Conservation (phyloP, 2,797 vertebrate genomes). For the Enteromius afrohamiltoni region DNA sequence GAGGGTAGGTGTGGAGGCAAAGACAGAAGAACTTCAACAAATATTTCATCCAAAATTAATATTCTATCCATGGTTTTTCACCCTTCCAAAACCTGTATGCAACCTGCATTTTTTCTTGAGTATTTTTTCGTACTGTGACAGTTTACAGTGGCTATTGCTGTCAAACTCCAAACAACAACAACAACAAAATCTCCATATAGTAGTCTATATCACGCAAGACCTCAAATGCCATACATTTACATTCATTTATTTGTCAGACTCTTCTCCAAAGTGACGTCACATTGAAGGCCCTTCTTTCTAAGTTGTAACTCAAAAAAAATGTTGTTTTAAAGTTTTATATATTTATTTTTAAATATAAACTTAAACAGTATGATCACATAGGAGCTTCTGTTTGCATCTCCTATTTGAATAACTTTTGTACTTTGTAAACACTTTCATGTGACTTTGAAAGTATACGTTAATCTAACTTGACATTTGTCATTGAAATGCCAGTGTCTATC, state of each 20-base stretch:
- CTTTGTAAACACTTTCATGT: background rate
- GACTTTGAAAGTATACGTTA: background rate
- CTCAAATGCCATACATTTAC: background rate
- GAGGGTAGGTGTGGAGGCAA: background rate
- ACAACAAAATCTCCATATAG: conserved; percentile 12
- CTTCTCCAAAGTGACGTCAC: background rate
- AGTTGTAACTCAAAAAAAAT: background rate
- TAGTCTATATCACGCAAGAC: background rate
- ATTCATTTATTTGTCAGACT: background rate
- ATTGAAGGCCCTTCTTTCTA: background rate
- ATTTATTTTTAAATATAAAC: background rate
- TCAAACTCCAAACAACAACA: background rate
- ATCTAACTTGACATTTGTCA: background rate
- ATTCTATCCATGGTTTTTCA: background rate
- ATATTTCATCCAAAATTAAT: conserved; percentile 7
- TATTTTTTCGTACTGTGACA: background rate
- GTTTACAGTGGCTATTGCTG: conserved; percentile 9
- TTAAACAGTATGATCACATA: background rate
- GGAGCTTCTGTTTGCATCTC: background rate
- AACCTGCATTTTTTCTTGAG: background rate
- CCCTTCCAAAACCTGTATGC: background rate
- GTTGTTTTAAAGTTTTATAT: background rate
- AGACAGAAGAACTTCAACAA: background rate
- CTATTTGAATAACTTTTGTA: background rate
- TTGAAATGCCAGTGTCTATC: conserved; percentile 5